phyloP scores from a whole-genome alignment of 2,888 invertebrate genomes.

The Patella pellucida region DNA sequence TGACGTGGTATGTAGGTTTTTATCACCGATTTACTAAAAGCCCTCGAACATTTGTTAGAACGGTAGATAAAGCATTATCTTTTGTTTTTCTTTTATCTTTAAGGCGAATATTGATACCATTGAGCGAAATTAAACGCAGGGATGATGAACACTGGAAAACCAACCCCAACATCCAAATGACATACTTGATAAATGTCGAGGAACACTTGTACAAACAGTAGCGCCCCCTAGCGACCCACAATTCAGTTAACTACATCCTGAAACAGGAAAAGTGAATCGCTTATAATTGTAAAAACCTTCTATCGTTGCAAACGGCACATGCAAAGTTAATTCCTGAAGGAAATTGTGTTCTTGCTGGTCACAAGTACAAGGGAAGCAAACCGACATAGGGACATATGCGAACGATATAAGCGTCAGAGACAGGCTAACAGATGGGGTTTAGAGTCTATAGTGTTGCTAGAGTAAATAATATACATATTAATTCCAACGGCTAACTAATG shows the following conservation, averaged over 20 bases:
- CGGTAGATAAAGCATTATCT: constrained; percentile 23
- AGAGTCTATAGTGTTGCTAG: not conserved
- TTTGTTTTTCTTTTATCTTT: constrained; percentile 33
- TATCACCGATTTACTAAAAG: constrained; percentile 29
- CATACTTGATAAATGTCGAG: constrained; percentile 30
- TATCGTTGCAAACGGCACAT: constrained; percentile 28
- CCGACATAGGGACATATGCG: constrained; percentile 1
- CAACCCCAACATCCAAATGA: not conserved
- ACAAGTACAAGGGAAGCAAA: constrained; percentile 9
- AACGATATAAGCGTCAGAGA: not conserved
- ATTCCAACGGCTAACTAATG: constrained; percentile 3
- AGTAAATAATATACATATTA: constrained; percentile 2
- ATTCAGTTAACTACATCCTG: constrained; percentile 32
- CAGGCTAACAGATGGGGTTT: not conserved
- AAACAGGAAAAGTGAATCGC: constrained; percentile 30
- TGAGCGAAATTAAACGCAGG: constrained; percentile 23
- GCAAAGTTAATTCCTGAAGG: constrained; percentile 32
- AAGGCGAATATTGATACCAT: constrained; percentile 28
- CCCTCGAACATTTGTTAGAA: constrained; percentile 34
- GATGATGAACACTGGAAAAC: constrained; percentile 17
- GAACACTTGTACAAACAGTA: constrained; percentile 32
- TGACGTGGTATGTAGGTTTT: no score
- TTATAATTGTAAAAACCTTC: constrained; percentile 35
- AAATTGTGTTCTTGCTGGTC: constrained; percentile 28
- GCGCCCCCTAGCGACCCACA: constrained; percentile 36